These are phyloP conservation scores for Centroberyx gerrardi DNA, from an alignment of 2,797 vertebrate species.

Conservation along the genomic window DNA sequence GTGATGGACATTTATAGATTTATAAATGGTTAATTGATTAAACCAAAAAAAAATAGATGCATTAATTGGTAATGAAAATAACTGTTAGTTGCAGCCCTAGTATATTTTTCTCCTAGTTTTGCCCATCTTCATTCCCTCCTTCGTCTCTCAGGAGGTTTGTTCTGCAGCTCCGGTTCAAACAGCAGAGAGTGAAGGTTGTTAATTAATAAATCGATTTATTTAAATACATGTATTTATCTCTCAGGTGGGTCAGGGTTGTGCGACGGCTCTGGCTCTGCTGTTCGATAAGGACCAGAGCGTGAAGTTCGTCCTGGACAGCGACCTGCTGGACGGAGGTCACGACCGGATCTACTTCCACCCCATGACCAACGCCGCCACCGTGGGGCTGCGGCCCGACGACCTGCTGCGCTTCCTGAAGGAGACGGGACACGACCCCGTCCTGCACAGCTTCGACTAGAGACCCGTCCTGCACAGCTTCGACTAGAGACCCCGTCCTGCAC, in stretches of 20 bases:
- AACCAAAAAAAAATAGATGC: too few relatives aligned
- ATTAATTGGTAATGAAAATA: too few relatives aligned
- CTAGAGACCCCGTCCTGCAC: slow-evolving; percentile 85
- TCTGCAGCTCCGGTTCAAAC: too few relatives aligned
- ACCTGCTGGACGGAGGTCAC: slow-evolving; percentile 88
- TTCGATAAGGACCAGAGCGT: slow-evolving; percentile 88
- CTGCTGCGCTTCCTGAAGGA: slow-evolving; percentile 91
- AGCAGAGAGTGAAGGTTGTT: too few relatives aligned
- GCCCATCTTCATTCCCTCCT: too few relatives aligned
- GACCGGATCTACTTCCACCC: slow-evolving; percentile 92
- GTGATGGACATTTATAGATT: too few relatives aligned
- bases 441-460: slow-evolving; percentile 80
- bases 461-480: slow-evolving; percentile 86
- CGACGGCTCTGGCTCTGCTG: slow-evolving; percentile 91
- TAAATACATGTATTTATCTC: background rate
- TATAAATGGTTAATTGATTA: too few relatives aligned
- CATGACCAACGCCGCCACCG: slow-evolving; percentile 93
- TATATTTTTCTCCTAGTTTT: too few relatives aligned
- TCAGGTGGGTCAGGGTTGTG: slow-evolving; percentile 92
- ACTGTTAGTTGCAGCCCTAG: too few relatives aligned
- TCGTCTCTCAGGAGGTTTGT: too few relatives aligned
- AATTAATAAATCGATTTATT: too few relatives aligned
- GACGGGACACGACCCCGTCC: slow-evolving; percentile 90
- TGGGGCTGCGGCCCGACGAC: slow-evolving; percentile 90
- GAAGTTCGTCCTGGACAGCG: slow-evolving; percentile 90